Evolutionary conservation across 2,888 invertebrate species (phyloP).

Genomic region (Sturmia bella): DNA sequence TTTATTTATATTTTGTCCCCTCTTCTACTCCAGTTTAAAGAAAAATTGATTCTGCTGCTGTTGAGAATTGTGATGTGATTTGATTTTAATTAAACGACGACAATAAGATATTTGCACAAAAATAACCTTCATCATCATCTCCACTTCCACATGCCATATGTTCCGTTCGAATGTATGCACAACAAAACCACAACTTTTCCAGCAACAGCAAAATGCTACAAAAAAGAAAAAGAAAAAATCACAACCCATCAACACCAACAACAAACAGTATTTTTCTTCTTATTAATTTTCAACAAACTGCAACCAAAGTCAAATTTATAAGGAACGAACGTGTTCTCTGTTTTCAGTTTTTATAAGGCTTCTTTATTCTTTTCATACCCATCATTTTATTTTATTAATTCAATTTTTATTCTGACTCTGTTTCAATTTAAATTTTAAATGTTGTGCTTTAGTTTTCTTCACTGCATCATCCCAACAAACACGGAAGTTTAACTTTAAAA

Average conservation of each 20-base stretch:
- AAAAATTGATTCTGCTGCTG: slow-evolving; percentile 50
- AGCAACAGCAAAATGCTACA: slow-evolving; percentile 1
- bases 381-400: slow-evolving; percentile 38
- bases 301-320: slow-evolving; percentile 44
- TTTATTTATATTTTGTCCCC: slow-evolving; percentile 23
- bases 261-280: slow-evolving; percentile 38
- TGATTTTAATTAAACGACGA: slow-evolving; percentile 66
- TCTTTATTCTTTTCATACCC: slow-evolving; percentile 17
- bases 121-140: slow-evolving; percentile 50
- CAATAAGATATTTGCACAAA: slow-evolving; percentile 50
- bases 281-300: slow-evolving; percentile 35
- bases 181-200: slow-evolving; percentile 32
- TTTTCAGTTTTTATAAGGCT: slow-evolving; percentile 61
- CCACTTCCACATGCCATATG: slow-evolving; percentile 29
- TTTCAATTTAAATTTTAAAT: slow-evolving; percentile 47
- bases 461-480: no score
- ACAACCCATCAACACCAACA: slow-evolving; percentile 39
- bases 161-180: neutral
- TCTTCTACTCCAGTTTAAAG: slow-evolving; percentile 17
- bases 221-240: slow-evolving; percentile 5
- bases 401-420: slow-evolving; percentile 58
- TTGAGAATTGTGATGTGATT: slow-evolving; percentile 61
- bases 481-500: no score
- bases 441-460: slow-evolving; percentile 38
- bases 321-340: slow-evolving; percentile 47